These are phyloP conservation scores for Neoaliturus tenellus DNA, from an alignment of 2,888 invertebrate species.

Conservation along the genomic window DNA sequence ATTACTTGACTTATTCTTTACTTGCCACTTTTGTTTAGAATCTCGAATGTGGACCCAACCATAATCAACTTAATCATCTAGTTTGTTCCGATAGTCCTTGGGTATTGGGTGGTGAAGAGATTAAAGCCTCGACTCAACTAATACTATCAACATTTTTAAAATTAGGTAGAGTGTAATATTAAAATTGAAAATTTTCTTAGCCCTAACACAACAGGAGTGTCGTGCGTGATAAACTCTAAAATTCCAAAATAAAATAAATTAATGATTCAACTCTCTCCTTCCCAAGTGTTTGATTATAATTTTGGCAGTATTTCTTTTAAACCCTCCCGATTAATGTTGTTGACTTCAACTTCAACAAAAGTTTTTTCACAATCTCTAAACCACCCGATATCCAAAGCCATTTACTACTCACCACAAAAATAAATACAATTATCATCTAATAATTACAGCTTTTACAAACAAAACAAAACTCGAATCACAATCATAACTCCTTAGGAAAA, in stretches of 20 bases:
- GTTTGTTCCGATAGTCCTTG: conserved; percentile 37
- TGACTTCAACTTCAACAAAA: neutral
- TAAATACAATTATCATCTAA: conserved; percentile 55
- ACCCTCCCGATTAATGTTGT: too few relatives aligned
- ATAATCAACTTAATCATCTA: conserved; percentile 59
- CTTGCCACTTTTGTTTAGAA: conserved; percentile 51
- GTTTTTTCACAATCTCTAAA: neutral
- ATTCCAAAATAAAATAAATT: too few relatives aligned
- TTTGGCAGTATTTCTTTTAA: too few relatives aligned
- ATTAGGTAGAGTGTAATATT: too few relatives aligned
- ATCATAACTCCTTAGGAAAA: conserved; percentile 42
- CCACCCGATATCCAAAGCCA: conserved; percentile 18
- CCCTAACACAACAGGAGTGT: too few relatives aligned
- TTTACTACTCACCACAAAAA: conserved; percentile 46
- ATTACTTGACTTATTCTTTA: conserved; percentile 48
- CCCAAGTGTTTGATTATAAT: too few relatives aligned
- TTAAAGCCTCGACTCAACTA: too few relatives aligned
- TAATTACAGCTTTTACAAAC: conserved; percentile 35
- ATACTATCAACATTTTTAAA: too few relatives aligned
- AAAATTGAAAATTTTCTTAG: too few relatives aligned
- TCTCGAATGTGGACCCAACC: conserved; percentile 62
- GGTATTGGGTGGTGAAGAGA: neutral
- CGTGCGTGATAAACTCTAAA: too few relatives aligned
- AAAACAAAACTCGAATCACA: conserved; percentile 35
- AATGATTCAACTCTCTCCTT: too few relatives aligned